These are phyloP conservation scores for Chymomyza fuscimana DNA, from an alignment of 2,888 invertebrate genomes.

Conservation along the genomic window DNA sequence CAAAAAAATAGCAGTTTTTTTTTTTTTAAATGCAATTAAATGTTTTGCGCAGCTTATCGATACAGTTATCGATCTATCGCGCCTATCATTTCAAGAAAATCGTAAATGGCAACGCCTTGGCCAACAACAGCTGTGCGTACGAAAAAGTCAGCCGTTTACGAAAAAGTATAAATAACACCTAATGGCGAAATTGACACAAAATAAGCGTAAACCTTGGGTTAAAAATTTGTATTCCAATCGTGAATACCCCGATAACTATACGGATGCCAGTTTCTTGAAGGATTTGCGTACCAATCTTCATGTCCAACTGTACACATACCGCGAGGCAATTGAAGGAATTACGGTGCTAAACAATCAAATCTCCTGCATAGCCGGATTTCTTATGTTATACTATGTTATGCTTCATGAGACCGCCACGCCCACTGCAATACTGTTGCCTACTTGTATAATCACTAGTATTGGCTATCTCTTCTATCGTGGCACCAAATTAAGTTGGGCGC, in stretches of 20 bases:
- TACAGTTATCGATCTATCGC: not conserved
- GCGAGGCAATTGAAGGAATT: conserved; percentile 87
- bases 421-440: conserved; percentile 83
- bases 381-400: conserved; percentile 86
- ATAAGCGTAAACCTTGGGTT: conserved; percentile 83
- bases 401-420: conserved; percentile 86
- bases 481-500: conserved; percentile 51
- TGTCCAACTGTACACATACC: conserved; percentile 82
- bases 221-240: conserved; percentile 94
- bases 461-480: conserved; percentile 84
- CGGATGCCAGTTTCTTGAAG: conserved; percentile 91
- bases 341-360: conserved; percentile 90
- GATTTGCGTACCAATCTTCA: conserved; percentile 91
- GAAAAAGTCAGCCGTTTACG: not conserved
- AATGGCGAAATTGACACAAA: conserved; percentile 41
- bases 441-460: conserved; percentile 81
- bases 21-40: not conserved
- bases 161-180: not conserved
- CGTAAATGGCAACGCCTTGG: not conserved
- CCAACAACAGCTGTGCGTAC: not conserved
- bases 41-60: not conserved
- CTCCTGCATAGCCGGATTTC: conserved; percentile 87
- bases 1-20: not conserved
- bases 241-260: conserved; percentile 94
- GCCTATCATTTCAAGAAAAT: not conserved